These are phyloP conservation scores for Sialis fuliginosa DNA, from an alignment of 2,888 invertebrate species.

Conservation along the genomic window DNA sequence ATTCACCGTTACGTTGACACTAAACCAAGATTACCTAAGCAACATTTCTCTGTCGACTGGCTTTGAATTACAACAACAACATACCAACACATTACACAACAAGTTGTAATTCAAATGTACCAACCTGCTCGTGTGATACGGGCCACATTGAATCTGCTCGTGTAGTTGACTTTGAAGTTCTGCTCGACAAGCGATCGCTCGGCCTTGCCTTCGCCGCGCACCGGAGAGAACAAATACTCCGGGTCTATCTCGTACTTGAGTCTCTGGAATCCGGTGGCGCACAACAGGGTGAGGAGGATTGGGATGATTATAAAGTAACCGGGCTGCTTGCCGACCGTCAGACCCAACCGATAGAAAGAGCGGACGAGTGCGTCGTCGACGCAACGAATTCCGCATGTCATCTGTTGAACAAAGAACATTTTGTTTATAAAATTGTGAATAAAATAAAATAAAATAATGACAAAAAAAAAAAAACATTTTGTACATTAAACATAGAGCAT, in stretches of 20 bases:
- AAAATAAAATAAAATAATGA: too few relatives aligned
- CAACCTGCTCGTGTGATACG: constrained; percentile 75
- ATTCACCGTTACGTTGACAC: too few relatives aligned
- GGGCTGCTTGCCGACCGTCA: constrained; percentile 61
- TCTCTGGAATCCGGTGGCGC: constrained; percentile 75
- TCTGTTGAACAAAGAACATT: constrained; percentile 28
- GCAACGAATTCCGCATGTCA: constrained; percentile 46
- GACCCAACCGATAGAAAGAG: constrained; percentile 65
- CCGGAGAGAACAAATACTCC: constrained; percentile 80
- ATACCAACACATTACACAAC: neutral
- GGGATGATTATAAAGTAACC: constrained; percentile 81
- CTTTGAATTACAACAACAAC: neutral
- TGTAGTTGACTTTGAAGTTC: constrained; percentile 77
- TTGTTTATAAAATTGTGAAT: too few relatives aligned
- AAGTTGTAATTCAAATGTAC: constrained; percentile 11
- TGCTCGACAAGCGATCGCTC: constrained; percentile 69
- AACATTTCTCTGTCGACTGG: too few relatives aligned
- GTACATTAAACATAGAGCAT: too few relatives aligned
- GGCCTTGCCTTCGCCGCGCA: constrained; percentile 67
- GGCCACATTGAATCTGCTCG: constrained; percentile 67
- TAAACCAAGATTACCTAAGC: too few relatives aligned
- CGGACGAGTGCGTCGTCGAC: constrained; percentile 66
- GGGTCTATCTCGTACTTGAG: constrained; percentile 83
- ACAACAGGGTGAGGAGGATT: constrained; percentile 59
- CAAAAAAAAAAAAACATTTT: too few relatives aligned